Evolutionary conservation across 2,888 invertebrate species (phyloP).

Genomic region (Drosophila siamana): DNA sequence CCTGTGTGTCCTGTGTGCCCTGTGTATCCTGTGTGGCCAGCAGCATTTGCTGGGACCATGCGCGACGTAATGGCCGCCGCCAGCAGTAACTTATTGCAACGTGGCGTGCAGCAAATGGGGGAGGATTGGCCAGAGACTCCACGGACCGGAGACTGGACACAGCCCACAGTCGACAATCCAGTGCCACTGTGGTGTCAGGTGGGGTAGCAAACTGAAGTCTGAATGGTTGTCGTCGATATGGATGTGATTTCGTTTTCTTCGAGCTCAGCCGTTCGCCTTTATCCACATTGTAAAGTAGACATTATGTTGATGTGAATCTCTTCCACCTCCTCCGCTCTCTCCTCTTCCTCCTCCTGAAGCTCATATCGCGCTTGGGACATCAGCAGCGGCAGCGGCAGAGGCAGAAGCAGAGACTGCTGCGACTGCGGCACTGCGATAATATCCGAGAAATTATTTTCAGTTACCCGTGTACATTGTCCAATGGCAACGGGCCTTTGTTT

Average conservation of each 20-base stretch:
- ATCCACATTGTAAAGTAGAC: conserved; percentile 84
- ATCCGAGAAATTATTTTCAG: conserved; percentile 78
- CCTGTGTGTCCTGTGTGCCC: conserved; percentile 6
- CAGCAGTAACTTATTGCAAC: conserved; percentile 78
- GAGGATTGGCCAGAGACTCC: conserved; percentile 50
- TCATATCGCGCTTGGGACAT: conserved; percentile 82
- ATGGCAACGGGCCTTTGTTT: conserved; percentile 65
- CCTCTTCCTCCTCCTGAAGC: conserved; percentile 7
- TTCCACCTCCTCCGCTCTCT: not conserved
- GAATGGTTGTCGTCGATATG: conserved; percentile 60
- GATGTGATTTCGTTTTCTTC: conserved; percentile 76
- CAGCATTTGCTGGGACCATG: conserved; percentile 29
- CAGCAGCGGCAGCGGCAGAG: conserved; percentile 51
- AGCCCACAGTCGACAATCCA: not conserved
- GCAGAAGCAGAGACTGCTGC: not conserved
- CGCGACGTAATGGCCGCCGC: conserved; percentile 67
- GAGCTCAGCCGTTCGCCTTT: conserved; percentile 63
- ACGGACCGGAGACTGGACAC: conserved; percentile 26
- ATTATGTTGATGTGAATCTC: conserved; percentile 83
- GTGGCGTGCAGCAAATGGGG: conserved; percentile 67
- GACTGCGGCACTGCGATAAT: conserved; percentile 63
- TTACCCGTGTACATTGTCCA: conserved; percentile 56
- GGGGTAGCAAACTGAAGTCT: conserved; percentile 27
- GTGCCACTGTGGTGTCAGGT: conserved; percentile 55
- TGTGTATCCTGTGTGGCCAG: conserved; percentile 5